phyloP scores from a whole-genome alignment of 2,113 vertebrate species.

The Daphoenositta chrysoptera region DNA sequence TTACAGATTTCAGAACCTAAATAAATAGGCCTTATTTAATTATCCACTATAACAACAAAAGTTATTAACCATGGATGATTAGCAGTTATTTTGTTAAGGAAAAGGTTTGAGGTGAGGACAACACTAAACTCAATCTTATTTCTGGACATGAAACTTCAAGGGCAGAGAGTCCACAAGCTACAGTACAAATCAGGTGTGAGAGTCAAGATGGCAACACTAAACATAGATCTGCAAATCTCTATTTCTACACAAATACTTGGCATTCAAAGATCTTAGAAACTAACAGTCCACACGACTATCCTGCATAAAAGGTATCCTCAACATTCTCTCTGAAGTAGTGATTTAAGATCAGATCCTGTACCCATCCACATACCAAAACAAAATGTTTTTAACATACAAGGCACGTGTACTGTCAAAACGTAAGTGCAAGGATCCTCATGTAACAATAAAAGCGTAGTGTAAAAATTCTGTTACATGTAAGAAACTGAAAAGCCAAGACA shows the following conservation, averaged over 20 bases:
- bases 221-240: neutral
- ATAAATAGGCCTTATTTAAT: neutral
- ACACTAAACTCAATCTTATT: neutral
- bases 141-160: neutral
- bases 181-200: neutral
- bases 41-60: neutral
- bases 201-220: neutral
- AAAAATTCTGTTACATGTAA: neutral
- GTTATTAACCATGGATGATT: neutral
- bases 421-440: neutral
- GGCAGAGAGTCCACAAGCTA: neutral
- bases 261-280: neutral
- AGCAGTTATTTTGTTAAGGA: neutral
- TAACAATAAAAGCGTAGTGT: neutral
- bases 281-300: neutral
- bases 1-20: neutral
- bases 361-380: rapidly evolving
- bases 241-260: neutral
- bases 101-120: neutral
- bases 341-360: neutral
- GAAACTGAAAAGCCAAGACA: neutral
- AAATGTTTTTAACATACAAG: neutral
- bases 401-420: neutral
- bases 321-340: neutral
- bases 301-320: neutral